These are phyloP conservation scores for Agrochola lychnidis DNA, from an alignment of 2,888 invertebrate species.

Conservation along the genomic window DNA sequence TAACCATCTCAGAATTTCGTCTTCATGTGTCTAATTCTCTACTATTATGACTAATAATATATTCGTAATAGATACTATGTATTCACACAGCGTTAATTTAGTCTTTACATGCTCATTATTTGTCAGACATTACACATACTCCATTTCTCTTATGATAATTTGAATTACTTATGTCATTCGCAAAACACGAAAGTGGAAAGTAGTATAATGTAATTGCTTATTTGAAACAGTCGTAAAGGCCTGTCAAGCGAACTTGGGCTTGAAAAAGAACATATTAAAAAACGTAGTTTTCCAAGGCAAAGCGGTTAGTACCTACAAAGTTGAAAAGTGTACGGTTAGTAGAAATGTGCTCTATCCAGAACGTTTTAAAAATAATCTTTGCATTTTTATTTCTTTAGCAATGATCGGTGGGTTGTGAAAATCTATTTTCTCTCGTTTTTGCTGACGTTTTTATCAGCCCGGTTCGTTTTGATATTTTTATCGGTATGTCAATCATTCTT, in stretches of 20 bases:
- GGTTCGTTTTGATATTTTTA: conserved; percentile 53
- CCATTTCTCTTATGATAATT: conserved; percentile 64
- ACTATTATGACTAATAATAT: conserved; percentile 39
- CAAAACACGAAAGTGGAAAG: conserved; percentile 58
- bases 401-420: conserved; percentile 50
- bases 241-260: conserved; percentile 35
- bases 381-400: conserved; percentile 55
- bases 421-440: conserved; percentile 56
- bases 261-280: conserved; percentile 59
- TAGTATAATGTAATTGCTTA: conserved; percentile 52
- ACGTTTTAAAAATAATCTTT: conserved; percentile 47
- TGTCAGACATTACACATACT: conserved; percentile 34
- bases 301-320: conserved; percentile 41
- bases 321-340: conserved; percentile 62
- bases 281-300: conserved; percentile 49
- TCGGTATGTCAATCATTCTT: conserved; percentile 47
- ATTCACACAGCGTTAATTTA: conserved; percentile 38
- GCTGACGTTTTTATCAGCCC: conserved; percentile 44
- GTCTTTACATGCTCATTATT: conserved; percentile 42
- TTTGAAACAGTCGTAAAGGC: conserved; percentile 43
- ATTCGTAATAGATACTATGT: conserved; percentile 36
- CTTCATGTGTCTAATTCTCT: conserved; percentile 26
- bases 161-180: conserved; percentile 45
- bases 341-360: conserved; percentile 41
- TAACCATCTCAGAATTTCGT: conserved; percentile 24